A percentile compares a stretch with the other conserved stretches of the same genome.
phyloP scores from a whole-genome alignment of 2,888 invertebrate genomes.

The Drosophila merina region DNA sequence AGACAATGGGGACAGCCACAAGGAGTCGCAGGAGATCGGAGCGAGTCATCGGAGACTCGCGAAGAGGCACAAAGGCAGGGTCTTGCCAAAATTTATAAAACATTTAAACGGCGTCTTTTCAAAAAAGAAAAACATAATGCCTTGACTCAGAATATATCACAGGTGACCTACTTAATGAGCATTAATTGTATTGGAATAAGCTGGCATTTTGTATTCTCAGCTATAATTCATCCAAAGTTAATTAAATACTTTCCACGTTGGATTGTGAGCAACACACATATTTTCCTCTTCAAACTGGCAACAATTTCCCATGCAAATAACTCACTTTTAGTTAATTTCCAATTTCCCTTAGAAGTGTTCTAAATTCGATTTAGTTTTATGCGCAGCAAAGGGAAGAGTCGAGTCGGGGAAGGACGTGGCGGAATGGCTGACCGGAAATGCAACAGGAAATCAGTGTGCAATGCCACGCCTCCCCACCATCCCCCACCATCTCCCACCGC shows the following conservation, averaged over 20 bases:
- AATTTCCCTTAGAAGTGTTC: conserved; percentile 57
- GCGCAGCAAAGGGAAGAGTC: conserved; percentile 17
- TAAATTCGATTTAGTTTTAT: conserved; percentile 68
- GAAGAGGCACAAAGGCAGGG: conserved; percentile 5
- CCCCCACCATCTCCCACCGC: conserved; percentile 10
- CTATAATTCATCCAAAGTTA: not conserved
- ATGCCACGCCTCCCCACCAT: conserved; percentile 36
- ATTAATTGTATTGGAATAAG: not conserved
- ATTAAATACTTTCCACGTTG: not conserved
- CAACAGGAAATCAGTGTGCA: conserved; percentile 74
- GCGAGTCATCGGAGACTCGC: conserved; percentile 1
- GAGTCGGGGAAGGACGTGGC: not conserved
- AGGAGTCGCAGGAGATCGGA: conserved; percentile 12
- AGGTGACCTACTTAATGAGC: conserved; percentile 14
- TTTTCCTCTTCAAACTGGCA: conserved; percentile 8
- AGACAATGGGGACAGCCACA: conserved; percentile 62
- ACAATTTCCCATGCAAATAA: conserved; percentile 38
- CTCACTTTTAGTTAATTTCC: conserved; percentile 65
- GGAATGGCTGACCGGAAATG: conserved; percentile 48
- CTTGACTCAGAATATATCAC: conserved; percentile 42
- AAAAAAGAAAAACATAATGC: conserved; percentile 1
- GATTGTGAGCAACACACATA: not conserved
- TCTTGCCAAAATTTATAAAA: conserved; percentile 34
- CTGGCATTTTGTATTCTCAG: not conserved
- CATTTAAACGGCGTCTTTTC: conserved; percentile 44